Base-by-base conservation (phyloP, 2,113 vertebrate species). In the Neopipo cinnamomea region DNA sequence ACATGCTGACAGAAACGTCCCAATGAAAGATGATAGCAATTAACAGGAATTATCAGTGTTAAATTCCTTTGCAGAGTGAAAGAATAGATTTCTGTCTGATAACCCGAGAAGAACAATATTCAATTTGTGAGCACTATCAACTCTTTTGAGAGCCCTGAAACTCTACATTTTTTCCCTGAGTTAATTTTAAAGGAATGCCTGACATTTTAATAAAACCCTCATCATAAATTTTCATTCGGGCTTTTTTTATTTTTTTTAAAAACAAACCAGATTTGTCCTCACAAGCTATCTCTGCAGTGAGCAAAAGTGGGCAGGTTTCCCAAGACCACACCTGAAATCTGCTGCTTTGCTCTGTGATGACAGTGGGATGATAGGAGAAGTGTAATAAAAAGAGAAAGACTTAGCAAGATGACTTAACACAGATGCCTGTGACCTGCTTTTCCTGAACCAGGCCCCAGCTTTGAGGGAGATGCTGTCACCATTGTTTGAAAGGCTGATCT, bases 401-500 rank as follows among this genome's bases (percentile, higher is more conserved):
- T 70, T 71, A 70, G 83, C 27, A 7, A 46, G 66, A 93, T 90
- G 90, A 96, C 58, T 82, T 77, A 88, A 76, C 17, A 17, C 65
- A 81, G 80, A 76, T 52, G 75, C 11, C 39, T 83, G 49, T 5
- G 62, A 95, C 76, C 63, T 31, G 77, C 73, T 91, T 88, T 80
- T 49, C 76, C 71, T 87, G 82, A 87, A 63, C 25, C 28, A 62
- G 77, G 46, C 31, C 70, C 55, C 77, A 63, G 0, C 23, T 90
- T 96, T 91, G 93, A 87, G 77, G 78, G 91, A 94, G 79, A 56
- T 91, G 83, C 94, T 97, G 93, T 91, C 92, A 87, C 82, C 76
- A 79, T 71, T 91, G 88, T 93, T 93, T 94, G 81, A 96, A 95
- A 91, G 62, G 82, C 76, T 90, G 82, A 95, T 93, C 75, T 95